Evolutionary conservation across 2,797 vertebrate species (phyloP), one percentile per base, ranked within the genome.

Genomic region (Phalloptychus januarius): DNA sequence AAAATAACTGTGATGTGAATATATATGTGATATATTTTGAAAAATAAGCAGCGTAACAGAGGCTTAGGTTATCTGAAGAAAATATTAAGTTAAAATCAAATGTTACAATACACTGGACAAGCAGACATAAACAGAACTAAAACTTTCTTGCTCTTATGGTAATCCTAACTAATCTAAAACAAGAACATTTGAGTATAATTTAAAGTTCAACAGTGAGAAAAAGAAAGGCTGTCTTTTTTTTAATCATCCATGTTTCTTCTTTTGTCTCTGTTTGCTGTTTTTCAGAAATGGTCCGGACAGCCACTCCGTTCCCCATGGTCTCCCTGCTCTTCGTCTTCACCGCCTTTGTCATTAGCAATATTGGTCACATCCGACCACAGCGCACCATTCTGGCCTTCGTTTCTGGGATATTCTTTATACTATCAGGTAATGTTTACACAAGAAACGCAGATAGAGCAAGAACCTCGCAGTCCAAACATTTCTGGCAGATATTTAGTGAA

Each of bases 361-460:
- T 98, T 1, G 97, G 97, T 45, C 97, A 98, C 95, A 97, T 98
- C 87, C 96, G 96, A 44, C 97, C 97, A 0, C 97, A 98, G 93
- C 95, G 97, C 78, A 98, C 97, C 88, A 97, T 98, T 87, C 94
- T 98, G 77, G 97, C 97, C 85, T 98, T 98, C 63, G 95, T 98
- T 7, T 98, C 97, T 0, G 97, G 97, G 23, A 98, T 98, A 83
- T 98, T 98, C 95, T 98, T 98, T 95, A 98, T 98, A 75, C 95
- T 98, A 4, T 98, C 97, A 70, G 97, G 97, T 98, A 81, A 70
- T 40, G 65, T 20, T 12, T 23, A 25, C 36, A 38, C 16, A 3
- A 15, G 5, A 33, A 33, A 33, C 10, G 1, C 25, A 54, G 7
- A 54, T 25, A 25, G 20, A 54, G 25, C 7, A 54, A 54, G 10